Conservation (phyloP, 2,797 vertebrate genomes). For the Eulemur rubriventer region DNA sequence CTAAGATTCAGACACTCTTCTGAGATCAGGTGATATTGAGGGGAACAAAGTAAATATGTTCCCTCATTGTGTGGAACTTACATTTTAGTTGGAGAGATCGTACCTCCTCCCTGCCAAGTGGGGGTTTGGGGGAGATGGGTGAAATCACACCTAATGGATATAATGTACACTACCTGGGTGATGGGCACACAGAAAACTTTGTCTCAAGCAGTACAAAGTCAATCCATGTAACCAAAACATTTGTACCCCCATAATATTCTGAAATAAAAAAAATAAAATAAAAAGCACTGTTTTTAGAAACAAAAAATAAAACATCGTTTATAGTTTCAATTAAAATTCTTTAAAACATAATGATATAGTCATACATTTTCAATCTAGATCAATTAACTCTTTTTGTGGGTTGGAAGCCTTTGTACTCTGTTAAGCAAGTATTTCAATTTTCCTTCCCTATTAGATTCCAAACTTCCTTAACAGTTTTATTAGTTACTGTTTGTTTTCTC, state of each 20-base stretch:
- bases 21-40: neutral
- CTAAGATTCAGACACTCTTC: neutral
- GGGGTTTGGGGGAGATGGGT: too few species aligned
- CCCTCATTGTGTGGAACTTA: neutral
- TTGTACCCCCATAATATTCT: too few species aligned
- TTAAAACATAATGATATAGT: neutral
- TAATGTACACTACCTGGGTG: too few species aligned
- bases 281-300: too few species aligned
- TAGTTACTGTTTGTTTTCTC: neutral
- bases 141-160: too few species aligned
- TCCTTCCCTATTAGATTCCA: neutral
- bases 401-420: neutral
- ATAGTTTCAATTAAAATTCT: neutral
- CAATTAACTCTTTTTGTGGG: neutral
- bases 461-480: neutral
- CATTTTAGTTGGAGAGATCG: neutral
- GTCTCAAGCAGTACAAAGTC: too few species aligned
- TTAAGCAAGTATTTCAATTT: neutral
- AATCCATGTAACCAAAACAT: too few species aligned
- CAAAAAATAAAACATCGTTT: neutral
- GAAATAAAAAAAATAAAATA: too few species aligned
- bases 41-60: neutral
- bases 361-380: neutral
- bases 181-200: too few species aligned
- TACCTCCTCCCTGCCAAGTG: too few species aligned